A percentile compares a stretch with the other conserved stretches of the same genome.
Conservation (phyloP, 1,140 invertebrate species). For the Pseudomyrmex pallidus region DNA sequence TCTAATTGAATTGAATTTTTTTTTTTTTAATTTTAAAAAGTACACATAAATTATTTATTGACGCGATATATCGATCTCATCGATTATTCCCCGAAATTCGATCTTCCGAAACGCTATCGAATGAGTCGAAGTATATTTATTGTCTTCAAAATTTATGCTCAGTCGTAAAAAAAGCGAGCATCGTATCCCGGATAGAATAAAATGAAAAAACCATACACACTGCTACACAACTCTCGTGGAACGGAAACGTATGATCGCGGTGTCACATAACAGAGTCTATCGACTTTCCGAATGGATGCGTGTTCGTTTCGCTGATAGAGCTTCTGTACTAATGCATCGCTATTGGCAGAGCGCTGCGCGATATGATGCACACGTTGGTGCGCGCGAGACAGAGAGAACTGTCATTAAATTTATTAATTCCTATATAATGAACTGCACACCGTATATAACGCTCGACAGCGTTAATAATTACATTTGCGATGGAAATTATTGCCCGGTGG, state of each 20-base stretch:
- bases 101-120: neutral
- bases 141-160: constrained; percentile 14
- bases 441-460: constrained; percentile 45
- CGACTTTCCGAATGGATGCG: constrained; percentile 67
- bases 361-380: constrained; percentile 32
- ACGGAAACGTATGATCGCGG: constrained; percentile 41
- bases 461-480: constrained; percentile 60
- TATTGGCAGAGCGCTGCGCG: constrained; percentile 2
- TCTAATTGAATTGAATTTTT: neutral
- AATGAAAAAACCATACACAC: neutral
- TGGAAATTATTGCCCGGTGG: constrained; percentile 55
- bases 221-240: constrained; percentile 17
- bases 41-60: neutral
- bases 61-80: neutral
- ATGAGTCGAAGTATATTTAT: neutral
- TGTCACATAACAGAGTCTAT: constrained; percentile 58
- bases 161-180: constrained; percentile 32
- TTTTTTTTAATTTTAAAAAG: too few relatives aligned
- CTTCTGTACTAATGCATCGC: constrained; percentile 32
- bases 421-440: constrained; percentile 43
- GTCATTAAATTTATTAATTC: constrained; percentile 61
- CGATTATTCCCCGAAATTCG: neutral
- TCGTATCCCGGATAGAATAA: neutral
- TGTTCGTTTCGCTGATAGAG: constrained; percentile 8
- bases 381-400: neutral